phyloP scores from a whole-genome alignment of 2,888 invertebrate species.

The Noctuana brunneofusca region DNA sequence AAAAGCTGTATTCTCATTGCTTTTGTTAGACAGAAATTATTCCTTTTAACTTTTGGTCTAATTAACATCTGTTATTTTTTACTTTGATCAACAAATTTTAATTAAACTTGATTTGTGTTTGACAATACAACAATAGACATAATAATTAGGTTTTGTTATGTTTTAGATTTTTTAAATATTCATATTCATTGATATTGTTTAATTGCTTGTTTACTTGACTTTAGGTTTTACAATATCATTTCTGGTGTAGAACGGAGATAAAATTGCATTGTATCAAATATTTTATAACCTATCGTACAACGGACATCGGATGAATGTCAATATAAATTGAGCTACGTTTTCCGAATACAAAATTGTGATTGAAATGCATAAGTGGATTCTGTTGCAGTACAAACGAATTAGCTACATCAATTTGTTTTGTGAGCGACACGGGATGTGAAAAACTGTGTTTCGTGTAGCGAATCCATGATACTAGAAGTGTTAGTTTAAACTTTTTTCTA shows the following conservation, averaged over 20 bases:
- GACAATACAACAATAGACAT: too few relatives aligned
- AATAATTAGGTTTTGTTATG: too few relatives aligned
- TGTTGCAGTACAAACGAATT: constrained; percentile 31
- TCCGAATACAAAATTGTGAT: constrained; percentile 29
- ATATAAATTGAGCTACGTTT: constrained; percentile 27
- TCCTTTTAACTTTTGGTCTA: too few relatives aligned
- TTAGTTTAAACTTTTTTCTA: constrained; percentile 4
- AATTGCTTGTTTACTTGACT: not conserved
- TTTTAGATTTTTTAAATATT: not conserved
- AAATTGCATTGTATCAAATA: not conserved
- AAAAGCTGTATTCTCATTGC: too few relatives aligned
- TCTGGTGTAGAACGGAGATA: not conserved
- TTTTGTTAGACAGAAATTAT: too few relatives aligned
- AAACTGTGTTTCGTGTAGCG: not conserved
- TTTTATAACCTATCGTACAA: not conserved
- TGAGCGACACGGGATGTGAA: constrained; percentile 22
- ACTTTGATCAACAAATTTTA: not conserved
- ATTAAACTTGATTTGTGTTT: not conserved
- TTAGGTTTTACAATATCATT: not conserved
- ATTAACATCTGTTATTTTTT: too few relatives aligned
- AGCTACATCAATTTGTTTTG: constrained; percentile 29
- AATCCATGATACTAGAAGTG: constrained; percentile 1
- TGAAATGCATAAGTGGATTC: constrained; percentile 34
- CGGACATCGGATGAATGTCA: constrained; percentile 22
- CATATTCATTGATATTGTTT: not conserved